Conservation (phyloP, 2,888 invertebrate species). For the Pharmacophagus antenor region DNA sequence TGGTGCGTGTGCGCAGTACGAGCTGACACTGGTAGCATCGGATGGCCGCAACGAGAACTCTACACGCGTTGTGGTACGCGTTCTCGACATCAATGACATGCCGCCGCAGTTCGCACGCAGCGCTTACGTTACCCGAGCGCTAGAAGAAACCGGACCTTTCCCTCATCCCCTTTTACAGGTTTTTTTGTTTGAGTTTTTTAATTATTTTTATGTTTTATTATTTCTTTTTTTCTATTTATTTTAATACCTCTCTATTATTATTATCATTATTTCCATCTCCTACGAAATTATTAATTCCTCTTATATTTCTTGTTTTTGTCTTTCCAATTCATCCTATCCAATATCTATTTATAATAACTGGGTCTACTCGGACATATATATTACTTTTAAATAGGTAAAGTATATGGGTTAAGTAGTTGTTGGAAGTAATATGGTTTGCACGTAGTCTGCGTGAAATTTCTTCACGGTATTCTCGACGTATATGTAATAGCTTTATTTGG, state of each 20-base stretch:
- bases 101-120: constrained; percentile 89
- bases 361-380: constrained; percentile 7
- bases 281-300: background rate
- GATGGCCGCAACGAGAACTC: constrained; percentile 94
- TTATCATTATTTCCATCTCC: background rate
- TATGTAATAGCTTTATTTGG: constrained; percentile 16
- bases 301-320: background rate
- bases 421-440: constrained; percentile 16
- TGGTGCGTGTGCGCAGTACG: constrained; percentile 84
- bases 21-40: constrained; percentile 93
- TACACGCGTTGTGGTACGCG: constrained; percentile 89
- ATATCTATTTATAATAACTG: constrained; percentile 6
- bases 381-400: constrained; percentile 7
- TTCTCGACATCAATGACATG: constrained; percentile 94
- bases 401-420: constrained; percentile 22
- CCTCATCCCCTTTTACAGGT: constrained; percentile 88
- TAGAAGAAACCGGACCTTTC: constrained; percentile 89
- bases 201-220: constrained; percentile 41
- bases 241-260: constrained; percentile 8
- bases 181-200: constrained; percentile 49
- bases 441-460: constrained; percentile 15
- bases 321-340: background rate
- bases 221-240: constrained; percentile 31
- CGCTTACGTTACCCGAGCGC: constrained; percentile 85
- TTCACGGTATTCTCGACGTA: constrained; percentile 9